Base-by-base conservation (phyloP, 2,113 vertebrate species). In the Drymodes brunneopygia region DNA sequence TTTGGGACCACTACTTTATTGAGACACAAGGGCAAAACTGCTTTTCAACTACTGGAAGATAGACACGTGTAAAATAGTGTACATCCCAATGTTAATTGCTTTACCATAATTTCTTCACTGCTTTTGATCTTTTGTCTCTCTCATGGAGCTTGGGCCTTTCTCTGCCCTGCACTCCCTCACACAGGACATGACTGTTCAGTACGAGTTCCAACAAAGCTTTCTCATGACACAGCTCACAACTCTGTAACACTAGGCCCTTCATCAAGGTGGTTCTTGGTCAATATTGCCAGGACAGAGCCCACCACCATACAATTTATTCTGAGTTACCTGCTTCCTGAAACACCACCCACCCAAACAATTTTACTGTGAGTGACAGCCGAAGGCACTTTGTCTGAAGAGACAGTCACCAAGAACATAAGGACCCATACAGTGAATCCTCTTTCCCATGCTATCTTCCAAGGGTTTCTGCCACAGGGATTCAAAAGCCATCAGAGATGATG, bases 281-380 rank as follows among this genome's bases (percentile, higher is more conserved):
- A 1, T 80, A 66, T 77, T 82, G n/a, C 31, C n/a, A 38, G 44
- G 62, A 72, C 6, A 48, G 38, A 75, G 22, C 11, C 20, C 28
- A 51, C 9, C 28, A 56, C 14, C 4, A 1, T 11, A 4, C 8
- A 10, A 73, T 77, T 51, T 56, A 9, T 73, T 61, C 3, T 1
- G 60, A 69, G 56, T 23, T 65, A 54, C 20, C 17, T 42, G 19
- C 24, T 88, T 77, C 64, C 64, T 22, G 7, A 88, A 82, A 80
- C 5, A 72, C 25, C 48, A 50, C 15, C 9, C 18, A 38, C n/a
- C 22, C 45, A 53, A 45, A 51, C 9, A 0, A 0, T 60, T 69
- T 48, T 66, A n/a, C 12, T 2, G 1, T 9, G 33, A 36, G 25
- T 0, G 5, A 62, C 1, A 66, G 47, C 18, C 17, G 0, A 40